phyloP scores from a whole-genome alignment of 2,113 vertebrate genomes.

The Oryctolagus cuniculus region DNA sequence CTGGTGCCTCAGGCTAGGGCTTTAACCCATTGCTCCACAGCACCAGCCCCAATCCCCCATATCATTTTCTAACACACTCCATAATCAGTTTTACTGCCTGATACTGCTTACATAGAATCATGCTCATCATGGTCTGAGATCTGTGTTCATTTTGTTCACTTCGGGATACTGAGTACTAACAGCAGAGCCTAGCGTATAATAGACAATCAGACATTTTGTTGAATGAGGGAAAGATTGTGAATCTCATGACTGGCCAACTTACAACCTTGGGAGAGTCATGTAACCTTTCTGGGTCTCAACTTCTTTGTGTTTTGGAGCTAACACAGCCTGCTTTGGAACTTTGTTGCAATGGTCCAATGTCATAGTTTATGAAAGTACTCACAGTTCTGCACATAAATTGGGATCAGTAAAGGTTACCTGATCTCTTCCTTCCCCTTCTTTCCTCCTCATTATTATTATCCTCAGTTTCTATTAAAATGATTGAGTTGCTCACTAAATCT shows the following conservation, averaged over 20 bases:
- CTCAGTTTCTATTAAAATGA: slow-evolving; percentile 66
- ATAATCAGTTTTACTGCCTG: background rate
- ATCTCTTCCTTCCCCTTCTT: background rate
- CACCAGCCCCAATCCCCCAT: too few relatives aligned
- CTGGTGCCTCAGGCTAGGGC: too few relatives aligned
- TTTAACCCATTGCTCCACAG: too few relatives aligned
- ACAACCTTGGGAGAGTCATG: background rate
- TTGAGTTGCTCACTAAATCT: slow-evolving; percentile 62
- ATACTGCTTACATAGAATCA: background rate
- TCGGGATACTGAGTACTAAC: background rate
- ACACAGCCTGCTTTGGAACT: background rate
- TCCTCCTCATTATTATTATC: background rate
- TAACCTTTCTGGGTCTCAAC: background rate
- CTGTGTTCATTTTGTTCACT: background rate
- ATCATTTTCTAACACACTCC: background rate
- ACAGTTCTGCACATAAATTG: background rate
- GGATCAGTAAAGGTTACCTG: background rate
- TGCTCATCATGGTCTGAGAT: background rate
- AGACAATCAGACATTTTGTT: background rate
- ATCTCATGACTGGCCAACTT: background rate
- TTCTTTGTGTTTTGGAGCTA: background rate
- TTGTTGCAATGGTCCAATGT: background rate
- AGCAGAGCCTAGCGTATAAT: background rate
- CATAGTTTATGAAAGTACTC: background rate
- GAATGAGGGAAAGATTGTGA: background rate